phyloP scores from a whole-genome alignment of 2,797 vertebrate species.

The Cossypha heuglini region DNA sequence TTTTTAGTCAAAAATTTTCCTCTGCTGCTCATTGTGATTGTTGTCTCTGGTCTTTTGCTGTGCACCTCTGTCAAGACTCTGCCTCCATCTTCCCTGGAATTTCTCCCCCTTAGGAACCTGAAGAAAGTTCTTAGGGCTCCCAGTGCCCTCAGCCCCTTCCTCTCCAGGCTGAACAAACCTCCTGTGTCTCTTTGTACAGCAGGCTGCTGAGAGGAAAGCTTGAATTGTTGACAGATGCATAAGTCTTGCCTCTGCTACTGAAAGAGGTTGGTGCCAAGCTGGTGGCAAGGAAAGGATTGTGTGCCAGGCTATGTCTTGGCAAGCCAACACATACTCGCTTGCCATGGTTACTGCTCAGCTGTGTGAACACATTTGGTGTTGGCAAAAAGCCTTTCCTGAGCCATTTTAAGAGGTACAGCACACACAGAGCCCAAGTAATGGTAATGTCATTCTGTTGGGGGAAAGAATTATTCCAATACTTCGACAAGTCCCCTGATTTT shows the following conservation, averaged over 20 bases:
- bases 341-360: conserved; percentile 6
- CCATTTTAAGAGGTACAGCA: neutral
- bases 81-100: neutral
- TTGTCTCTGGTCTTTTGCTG: neutral
- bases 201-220: neutral
- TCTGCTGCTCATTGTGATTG: neutral
- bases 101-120: neutral
- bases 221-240: neutral
- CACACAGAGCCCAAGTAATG: neutral
- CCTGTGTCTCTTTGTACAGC: neutral
- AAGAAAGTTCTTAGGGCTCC: neutral
- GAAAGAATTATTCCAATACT: neutral
- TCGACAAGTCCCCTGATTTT: neutral
- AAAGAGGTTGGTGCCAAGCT: neutral
- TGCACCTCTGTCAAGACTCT: neutral
- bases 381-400: conserved; percentile 23
- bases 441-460: neutral
- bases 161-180: neutral
- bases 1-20: neutral
- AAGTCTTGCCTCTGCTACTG: neutral
- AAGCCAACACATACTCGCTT: neutral
- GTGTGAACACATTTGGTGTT: neutral
- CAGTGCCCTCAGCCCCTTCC: neutral
- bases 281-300: neutral
- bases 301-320: conserved; percentile 5